Evolutionary conservation across 2,797 vertebrate species (phyloP).

Genomic region (Xiphophorus birchmanni): DNA sequence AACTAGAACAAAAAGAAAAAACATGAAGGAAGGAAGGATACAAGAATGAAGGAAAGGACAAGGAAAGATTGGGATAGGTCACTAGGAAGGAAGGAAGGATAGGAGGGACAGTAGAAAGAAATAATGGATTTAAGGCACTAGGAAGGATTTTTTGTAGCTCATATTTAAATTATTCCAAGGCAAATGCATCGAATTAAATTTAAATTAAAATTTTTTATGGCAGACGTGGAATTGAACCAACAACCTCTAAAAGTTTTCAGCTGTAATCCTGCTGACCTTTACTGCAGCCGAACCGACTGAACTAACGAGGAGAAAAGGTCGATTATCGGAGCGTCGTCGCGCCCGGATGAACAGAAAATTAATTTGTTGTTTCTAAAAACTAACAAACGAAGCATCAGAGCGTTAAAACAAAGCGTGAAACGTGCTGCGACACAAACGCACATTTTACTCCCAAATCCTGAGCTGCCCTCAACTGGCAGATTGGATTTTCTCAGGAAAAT

Average conservation of each 20-base stretch:
- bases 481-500: slow-evolving; percentile 50
- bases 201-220: too few species aligned
- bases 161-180: too few species aligned
- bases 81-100: neutral
- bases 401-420: slow-evolving; percentile 58
- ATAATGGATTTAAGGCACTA: neutral
- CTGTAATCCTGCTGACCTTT: slow-evolving; percentile 17
- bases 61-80: neutral
- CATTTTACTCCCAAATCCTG: slow-evolving; percentile 36
- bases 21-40: neutral
- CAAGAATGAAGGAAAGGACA: neutral
- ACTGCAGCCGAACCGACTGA: slow-evolving; percentile 33
- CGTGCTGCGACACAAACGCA: slow-evolving; percentile 49
- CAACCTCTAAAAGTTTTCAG: neutral
- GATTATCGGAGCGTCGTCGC: slow-evolving; percentile 26
- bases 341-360: slow-evolving; percentile 31
- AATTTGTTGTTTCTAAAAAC: slow-evolving; percentile 50
- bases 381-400: slow-evolving; percentile 30
- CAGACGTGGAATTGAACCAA: neutral
- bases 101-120: neutral
- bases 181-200: too few species aligned
- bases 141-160: neutral
- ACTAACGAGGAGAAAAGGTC: slow-evolving; percentile 42
- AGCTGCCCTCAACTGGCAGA: slow-evolving; percentile 36
- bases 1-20: neutral